Base-by-base conservation (phyloP, 2,888 invertebrate species). In the Muschampia plurimacula region DNA sequence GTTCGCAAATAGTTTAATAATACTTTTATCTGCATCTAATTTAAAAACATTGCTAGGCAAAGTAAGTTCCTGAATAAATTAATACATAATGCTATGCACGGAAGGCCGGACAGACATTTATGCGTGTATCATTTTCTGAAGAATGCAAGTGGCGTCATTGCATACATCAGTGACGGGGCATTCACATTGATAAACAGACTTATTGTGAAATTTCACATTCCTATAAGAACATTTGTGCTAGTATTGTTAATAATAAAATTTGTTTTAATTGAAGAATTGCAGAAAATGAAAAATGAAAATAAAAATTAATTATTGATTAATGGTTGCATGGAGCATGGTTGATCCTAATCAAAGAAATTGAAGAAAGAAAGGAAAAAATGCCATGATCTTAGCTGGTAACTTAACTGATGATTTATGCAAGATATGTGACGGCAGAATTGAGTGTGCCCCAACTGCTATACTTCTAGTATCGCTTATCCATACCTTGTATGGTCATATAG, bases 381-480 rank as follows among this genome's bases (percentile, higher is more conserved):
- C 90, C 84, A 93, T 93, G 92, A 86, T 83, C 83, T 79, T 84
- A 75, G 79, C 77, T 72, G 79, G 74, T 75, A 92, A 93, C 79
- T 80, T 86, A 66, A 92, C 92, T 74, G 89, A 91, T 74, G 93
- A 93, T 71, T 84, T 93, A 46, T 93, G 94, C 81, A 90, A 86
- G 77, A 84, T 91, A 79, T 94, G 93, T 85, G 94, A 94, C 74
- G 94, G 93, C 55, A 82, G 89, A 77, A 86, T 93, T 36, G 94
- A 94, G 77, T 94, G 93, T 74, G 93, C 94, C 0, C 93, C 93
- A 0, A 93, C 93, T 0, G 94, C 94, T 9, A 90, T 94, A 15
- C 89, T 94, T 0, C 84, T 94, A 0, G 92, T 94, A 55, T 86
- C 93, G 0, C 79, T 94, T 8, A 88, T 94, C 1, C 92, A 94